Base-by-base conservation (phyloP, 2,888 invertebrate species). In the Adineta ricciae region DNA sequence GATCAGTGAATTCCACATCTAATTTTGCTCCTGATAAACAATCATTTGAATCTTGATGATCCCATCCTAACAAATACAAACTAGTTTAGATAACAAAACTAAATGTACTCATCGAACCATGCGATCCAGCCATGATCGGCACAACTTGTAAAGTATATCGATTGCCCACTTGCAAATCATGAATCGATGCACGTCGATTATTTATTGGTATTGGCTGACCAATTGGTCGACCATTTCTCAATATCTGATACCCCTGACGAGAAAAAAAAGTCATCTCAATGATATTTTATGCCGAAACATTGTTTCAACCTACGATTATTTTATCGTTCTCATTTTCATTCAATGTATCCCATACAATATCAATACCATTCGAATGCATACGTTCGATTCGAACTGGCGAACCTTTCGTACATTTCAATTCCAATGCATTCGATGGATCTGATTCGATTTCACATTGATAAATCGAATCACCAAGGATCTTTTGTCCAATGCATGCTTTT, bases 61-160 rank as follows among this genome's bases (percentile, higher is more conserved):
- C 41, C 11, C 41, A 38, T 78, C 41, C 78, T 78, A 41, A 78
- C 24, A 16, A 41, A 19, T 38, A 46, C 46, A 46, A 5, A 46
- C 46, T 46, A 46, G 11, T 46, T 46, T 46, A 46, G 46, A 46
- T 46, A 5, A 46, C 11, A 46, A 46, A 46, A 46, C n/a, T n/a
- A n/a, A n/a, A n/a, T n/a, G 38, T 19, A 72, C 36, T 16, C 16
- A 36, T 72, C 21, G 19, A n/a, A 41, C 78, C 41, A 24, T 78
- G 90, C 4, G 90, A 89, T 86, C 90, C 90, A 83, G 90, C 89
- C 2, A 90, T 90, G 49, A 90, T 87, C 7, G 90, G 90, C 16
- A 90, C 89, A 16, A 90, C 87, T 87, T 90, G 90, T 82, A 91
- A 88, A 24, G 88, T 88, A 8, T 90, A 87, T 84, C 88, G 88